Percentiles rank a stretch among this genome's conserved stretches.
phyloP scores from a whole-genome alignment of 2,888 invertebrate genomes.

The Drosophila merina region DNA sequence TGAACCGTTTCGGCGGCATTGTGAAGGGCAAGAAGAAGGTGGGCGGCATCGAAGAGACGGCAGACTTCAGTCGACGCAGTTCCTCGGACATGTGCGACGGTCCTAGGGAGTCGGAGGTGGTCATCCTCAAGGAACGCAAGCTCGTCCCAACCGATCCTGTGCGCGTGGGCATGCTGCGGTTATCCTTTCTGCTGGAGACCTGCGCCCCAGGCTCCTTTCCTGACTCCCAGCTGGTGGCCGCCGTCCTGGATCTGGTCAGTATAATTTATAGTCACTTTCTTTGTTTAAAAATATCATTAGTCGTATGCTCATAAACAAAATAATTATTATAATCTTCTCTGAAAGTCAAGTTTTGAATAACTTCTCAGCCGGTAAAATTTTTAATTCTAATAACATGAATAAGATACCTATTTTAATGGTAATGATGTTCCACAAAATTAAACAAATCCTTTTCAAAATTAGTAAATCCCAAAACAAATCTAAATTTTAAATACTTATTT shows the following conservation, averaged over 20 bases:
- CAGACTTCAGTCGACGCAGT: conserved; percentile 91
- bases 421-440: background rate
- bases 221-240: conserved; percentile 97
- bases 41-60: conserved; percentile 93
- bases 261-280: background rate
- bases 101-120: conserved; percentile 93
- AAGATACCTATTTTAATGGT: background rate
- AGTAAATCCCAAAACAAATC: background rate
- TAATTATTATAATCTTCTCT: background rate
- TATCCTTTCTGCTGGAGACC: conserved; percentile 96
- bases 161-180: conserved; percentile 94
- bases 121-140: conserved; percentile 93
- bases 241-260: conserved; percentile 94
- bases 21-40: conserved; percentile 94
- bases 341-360: background rate
- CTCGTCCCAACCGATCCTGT: conserved; percentile 91
- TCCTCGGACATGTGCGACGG: conserved; percentile 92
- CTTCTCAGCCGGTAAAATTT: background rate
- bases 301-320: background rate
- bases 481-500: background rate
- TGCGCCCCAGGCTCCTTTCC: conserved; percentile 98
- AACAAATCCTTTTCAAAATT: background rate
- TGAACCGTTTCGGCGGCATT: conserved; percentile 92
- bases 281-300: background rate
- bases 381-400: background rate